Conservation (phyloP, 37 sponge, comb jelly and placozoan species). For the Chondrilla cf. caribensis region DNA sequence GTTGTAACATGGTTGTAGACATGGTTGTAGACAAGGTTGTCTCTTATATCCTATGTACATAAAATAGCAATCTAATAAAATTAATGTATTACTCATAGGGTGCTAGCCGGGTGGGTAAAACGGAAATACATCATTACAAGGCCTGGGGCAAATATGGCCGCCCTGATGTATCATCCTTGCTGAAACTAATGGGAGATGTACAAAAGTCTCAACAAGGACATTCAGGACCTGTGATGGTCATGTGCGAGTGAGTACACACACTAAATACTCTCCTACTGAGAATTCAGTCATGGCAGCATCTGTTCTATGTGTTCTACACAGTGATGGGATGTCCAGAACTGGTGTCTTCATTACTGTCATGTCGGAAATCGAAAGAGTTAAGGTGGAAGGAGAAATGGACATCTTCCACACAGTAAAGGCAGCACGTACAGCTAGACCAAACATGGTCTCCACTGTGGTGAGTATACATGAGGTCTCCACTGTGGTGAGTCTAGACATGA, state of each 20-base stretch:
- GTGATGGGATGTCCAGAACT: slow-evolving; percentile 20
- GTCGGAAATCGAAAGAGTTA: slow-evolving; percentile 5
- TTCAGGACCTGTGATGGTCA: not conserved
- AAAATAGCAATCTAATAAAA: too few relatives aligned
- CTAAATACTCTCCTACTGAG: too few relatives aligned
- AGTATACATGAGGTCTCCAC: too few relatives aligned
- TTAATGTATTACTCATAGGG: too few relatives aligned
- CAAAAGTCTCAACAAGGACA: not conserved
- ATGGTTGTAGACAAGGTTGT: too few relatives aligned
- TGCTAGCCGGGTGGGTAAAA: too few relatives aligned
- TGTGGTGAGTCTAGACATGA: too few relatives aligned
- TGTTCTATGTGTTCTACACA: not conserved
- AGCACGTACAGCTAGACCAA: slow-evolving; percentile 5
- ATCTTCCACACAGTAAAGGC: slow-evolving; percentile 19
- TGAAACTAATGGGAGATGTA: slow-evolving; percentile 16
- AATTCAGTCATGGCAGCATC: too few relatives aligned
- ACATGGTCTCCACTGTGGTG: slow-evolving; percentile 13
- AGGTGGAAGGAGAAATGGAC: slow-evolving; percentile 10
- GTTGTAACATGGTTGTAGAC: too few relatives aligned
- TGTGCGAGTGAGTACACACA: slow-evolving; percentile 13
- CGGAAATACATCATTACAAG: not conserved
- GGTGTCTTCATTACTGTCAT: slow-evolving; percentile 10
- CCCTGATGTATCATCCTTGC: not conserved
- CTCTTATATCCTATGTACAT: too few relatives aligned
- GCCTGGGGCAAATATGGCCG: not conserved